Percentiles rank a stretch among this genome's conserved stretches.
phyloP scores from a whole-genome alignment of 1,140 invertebrate genomes.

The Ceratosolen fusciceps region DNA sequence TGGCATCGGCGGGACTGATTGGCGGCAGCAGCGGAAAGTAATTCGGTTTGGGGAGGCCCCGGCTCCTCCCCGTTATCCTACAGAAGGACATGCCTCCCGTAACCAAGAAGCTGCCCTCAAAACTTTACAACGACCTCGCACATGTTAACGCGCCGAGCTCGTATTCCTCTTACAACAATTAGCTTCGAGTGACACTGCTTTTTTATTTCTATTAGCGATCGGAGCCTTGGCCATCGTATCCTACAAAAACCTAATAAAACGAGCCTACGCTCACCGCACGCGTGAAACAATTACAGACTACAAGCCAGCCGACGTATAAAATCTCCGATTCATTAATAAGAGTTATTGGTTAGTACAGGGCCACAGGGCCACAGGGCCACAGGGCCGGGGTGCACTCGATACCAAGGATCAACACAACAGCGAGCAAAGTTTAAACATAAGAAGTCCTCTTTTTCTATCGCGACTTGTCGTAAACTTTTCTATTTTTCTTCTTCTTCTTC shows the following conservation, averaged over 20 bases:
- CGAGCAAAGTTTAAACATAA: not conserved
- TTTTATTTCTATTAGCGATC: not conserved
- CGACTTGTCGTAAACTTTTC: not conserved
- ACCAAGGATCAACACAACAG: slow-evolving; percentile 14
- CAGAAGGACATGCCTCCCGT: slow-evolving; percentile 77
- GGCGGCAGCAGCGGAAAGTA: slow-evolving; percentile 87
- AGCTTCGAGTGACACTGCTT: not conserved
- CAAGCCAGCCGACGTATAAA: no score
- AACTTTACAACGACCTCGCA: not conserved
- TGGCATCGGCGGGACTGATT: slow-evolving; percentile 84
- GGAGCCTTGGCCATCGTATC: not conserved
- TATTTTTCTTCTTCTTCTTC: not conserved
- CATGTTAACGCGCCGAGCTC: not conserved
- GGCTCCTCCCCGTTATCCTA: slow-evolving; percentile 85
- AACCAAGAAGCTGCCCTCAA: not conserved
- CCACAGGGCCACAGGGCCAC: not conserved
- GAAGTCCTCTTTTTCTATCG: no score
- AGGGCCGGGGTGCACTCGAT: slow-evolving; percentile 44
- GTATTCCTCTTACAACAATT: not conserved
- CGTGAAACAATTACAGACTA: not conserved
- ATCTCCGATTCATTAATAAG: no score
- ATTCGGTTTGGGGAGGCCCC: slow-evolving; percentile 85
- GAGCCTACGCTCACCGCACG: no score
- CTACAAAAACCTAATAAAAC: no score
- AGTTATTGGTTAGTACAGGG: not conserved